Conservation (phyloP, 1,140 invertebrate genomes). For the Paramacrobiotus metropolitanus region DNA sequence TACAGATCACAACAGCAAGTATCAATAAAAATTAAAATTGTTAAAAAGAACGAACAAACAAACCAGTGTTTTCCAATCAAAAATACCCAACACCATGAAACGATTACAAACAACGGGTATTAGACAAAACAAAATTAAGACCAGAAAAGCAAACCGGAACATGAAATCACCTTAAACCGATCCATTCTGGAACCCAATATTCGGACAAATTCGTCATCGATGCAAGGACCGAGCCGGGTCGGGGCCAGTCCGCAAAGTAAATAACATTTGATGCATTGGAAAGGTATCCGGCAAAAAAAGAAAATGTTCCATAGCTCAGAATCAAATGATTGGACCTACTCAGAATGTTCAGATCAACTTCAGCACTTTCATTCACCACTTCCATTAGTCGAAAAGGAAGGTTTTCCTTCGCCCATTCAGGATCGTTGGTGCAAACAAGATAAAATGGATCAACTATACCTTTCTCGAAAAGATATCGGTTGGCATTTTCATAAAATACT, state of each 20-base stretch:
- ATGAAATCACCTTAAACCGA: not conserved
- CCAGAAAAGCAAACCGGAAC: too few species aligned
- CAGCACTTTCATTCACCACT: not conserved
- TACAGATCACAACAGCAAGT: too few species aligned
- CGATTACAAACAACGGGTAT: too few species aligned
- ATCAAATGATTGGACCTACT: not conserved
- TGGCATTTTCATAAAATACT: not conserved
- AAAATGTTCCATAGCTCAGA: not conserved
- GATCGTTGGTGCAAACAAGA: not conserved
- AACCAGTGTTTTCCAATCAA: too few species aligned
- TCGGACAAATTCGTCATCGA: not conserved
- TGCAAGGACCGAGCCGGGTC: not conserved
- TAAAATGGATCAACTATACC: not conserved
- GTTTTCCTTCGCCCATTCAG: not conserved
- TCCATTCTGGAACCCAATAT: conserved; percentile 1
- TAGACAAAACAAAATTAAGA: too few species aligned
- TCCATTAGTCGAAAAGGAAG: not conserved
- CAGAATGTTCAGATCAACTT: not conserved
- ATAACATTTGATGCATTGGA: not conserved
- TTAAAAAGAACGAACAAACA: too few species aligned
- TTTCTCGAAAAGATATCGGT: not conserved
- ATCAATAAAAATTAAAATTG: too few species aligned
- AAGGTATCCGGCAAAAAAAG: not conserved
- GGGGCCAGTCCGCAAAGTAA: not conserved
- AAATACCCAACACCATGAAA: too few species aligned